Evolutionary conservation across 2,113 vertebrate genomes (phyloP).

Genomic region (Rhynchomys soricoides): DNA sequence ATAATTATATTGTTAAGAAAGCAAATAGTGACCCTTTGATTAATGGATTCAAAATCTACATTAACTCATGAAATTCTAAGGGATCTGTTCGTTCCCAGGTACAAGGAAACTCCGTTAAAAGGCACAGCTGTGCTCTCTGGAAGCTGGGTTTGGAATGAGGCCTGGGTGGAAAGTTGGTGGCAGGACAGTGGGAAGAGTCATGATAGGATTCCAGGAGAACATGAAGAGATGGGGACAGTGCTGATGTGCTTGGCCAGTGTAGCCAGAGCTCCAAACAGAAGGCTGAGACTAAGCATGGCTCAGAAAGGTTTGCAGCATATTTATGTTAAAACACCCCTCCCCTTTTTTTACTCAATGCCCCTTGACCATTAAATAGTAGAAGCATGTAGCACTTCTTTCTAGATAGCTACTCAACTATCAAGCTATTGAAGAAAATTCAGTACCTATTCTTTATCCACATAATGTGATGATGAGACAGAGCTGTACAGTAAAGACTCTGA

Average conservation of each 20-base stretch:
- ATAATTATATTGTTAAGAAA: constrained; percentile 68
- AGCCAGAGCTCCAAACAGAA: not conserved
- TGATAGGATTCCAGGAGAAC: rapidly evolving
- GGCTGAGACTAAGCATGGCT: not conserved
- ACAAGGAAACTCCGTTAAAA: not conserved
- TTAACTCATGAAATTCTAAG: constrained; percentile 31
- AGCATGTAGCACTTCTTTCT: not conserved
- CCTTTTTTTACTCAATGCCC: not conserved
- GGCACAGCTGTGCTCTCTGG: not conserved
- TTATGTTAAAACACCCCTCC: constrained; percentile 44
- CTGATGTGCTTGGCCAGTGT: not conserved
- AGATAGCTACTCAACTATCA: not conserved
- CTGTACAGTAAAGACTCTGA: not conserved
- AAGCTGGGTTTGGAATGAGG: not conserved
- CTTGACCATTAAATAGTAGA: not conserved
- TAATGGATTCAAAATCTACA: constrained; percentile 15
- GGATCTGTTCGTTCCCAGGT: not conserved
- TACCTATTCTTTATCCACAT: not conserved
- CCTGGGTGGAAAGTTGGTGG: not conserved
- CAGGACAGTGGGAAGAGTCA: too few species aligned
- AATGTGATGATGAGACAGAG: not conserved
- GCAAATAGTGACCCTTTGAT: constrained; percentile 60
- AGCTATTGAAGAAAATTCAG: not conserved
- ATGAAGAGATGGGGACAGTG: not conserved
- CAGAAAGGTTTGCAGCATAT: not conserved